A percentile compares a stretch with the other conserved stretches of the same genome.
These are phyloP conservation scores for Rachycentron canadum DNA, from an alignment of 2,797 vertebrate species.

Conservation along the genomic window DNA sequence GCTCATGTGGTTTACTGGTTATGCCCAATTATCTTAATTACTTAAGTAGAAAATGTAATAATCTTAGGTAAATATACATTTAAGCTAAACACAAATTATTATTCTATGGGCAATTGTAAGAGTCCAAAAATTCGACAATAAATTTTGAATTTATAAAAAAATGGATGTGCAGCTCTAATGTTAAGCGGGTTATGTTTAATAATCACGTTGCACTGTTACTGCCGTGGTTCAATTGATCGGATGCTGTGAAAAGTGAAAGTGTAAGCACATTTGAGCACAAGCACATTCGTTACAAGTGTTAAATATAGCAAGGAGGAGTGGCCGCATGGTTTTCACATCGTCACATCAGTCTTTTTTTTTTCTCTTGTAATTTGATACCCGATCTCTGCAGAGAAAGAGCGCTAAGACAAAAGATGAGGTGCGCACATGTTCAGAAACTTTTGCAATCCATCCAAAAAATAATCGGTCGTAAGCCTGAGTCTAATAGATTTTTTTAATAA, in stretches of 20 bases:
- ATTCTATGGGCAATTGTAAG: background rate
- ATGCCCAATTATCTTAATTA: background rate
- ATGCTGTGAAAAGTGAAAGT: slow-evolving; percentile 41
- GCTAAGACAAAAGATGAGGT: slow-evolving; percentile 71
- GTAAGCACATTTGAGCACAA: slow-evolving; percentile 28
- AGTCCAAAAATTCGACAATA: background rate
- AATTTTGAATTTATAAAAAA: background rate
- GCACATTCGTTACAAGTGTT: slow-evolving; percentile 57
- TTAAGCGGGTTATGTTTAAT: too few relatives aligned
- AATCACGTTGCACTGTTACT: background rate
- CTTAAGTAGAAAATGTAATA: background rate
- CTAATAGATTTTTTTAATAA: background rate
- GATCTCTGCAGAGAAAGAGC: slow-evolving; percentile 49
- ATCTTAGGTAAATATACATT: background rate
- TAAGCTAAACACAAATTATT: background rate
- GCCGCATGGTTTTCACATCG: slow-evolving; percentile 58
- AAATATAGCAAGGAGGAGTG: slow-evolving; percentile 80
- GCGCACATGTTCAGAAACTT: slow-evolving; percentile 35
- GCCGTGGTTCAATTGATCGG: background rate
- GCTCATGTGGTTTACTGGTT: background rate
- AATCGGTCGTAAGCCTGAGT: background rate
- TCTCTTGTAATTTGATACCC: slow-evolving; percentile 76
- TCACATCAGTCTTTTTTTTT: slow-evolving; percentile 46
- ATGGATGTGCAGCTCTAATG: background rate
- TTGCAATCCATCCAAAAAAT: background rate